Conservation (phyloP, 2,113 vertebrate species). For the Carassius gibelio region DNA sequence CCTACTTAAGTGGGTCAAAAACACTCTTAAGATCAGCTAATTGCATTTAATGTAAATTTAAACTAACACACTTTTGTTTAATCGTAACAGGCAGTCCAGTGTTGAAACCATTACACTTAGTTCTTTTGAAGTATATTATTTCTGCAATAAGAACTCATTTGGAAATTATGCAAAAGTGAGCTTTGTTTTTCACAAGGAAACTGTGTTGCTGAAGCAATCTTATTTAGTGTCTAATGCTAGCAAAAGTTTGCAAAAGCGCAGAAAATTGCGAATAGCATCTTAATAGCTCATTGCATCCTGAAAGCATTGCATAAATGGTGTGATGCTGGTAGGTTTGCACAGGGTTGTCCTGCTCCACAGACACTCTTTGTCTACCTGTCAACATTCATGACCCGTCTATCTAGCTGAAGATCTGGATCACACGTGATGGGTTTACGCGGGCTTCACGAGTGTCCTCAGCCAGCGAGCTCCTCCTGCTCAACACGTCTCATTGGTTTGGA, state of each 20-base stretch:
- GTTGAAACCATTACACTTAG: not conserved
- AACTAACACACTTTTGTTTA: not conserved
- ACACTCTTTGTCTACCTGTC: slow-evolving; percentile 12
- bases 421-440: not conserved
- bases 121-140: too few species aligned
- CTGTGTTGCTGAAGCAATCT: not conserved
- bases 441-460: not conserved
- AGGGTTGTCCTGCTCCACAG: not conserved
- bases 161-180: too few species aligned
- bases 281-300: not conserved
- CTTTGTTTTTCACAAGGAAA: too few species aligned
- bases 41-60: not conserved
- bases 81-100: not conserved
- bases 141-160: too few species aligned
- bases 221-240: not conserved
- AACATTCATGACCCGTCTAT: not conserved
- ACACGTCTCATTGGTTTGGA: not conserved
- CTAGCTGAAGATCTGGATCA: not conserved
- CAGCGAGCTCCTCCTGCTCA: not conserved
- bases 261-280: not conserved
- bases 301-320: not conserved
- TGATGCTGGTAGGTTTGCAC: slow-evolving; percentile 26
- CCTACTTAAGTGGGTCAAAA: not conserved
- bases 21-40: not conserved
- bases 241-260: not conserved